Conservation (phyloP, 2,113 vertebrate genomes). For the Centropristis striata region DNA sequence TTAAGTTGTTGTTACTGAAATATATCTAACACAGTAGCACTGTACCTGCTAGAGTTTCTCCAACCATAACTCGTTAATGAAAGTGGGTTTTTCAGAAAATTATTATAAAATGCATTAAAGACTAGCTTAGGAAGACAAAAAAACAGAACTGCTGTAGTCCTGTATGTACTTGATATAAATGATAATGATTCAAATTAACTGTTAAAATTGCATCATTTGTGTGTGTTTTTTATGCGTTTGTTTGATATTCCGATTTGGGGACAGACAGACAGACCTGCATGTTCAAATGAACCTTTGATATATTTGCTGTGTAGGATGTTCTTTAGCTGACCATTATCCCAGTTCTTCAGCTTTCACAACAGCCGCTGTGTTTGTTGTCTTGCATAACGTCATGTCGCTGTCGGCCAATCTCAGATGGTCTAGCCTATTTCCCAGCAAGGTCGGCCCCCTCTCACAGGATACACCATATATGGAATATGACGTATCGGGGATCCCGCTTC, state of each 20-base stretch:
- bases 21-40: background rate
- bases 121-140: background rate
- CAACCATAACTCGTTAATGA: background rate
- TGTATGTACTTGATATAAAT: background rate
- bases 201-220: background rate
- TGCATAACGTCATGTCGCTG: constrained; percentile 75
- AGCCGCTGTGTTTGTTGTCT: constrained; percentile 75
- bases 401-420: constrained; percentile 58
- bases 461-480: constrained; percentile 87
- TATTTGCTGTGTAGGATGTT: constrained; percentile 26
- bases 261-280: constrained; percentile 10
- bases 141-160: background rate
- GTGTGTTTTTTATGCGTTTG: background rate
- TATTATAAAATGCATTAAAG: constrained; percentile 2
- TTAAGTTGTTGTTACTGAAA: background rate
- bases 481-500: constrained; percentile 85
- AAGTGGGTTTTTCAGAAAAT: too few species aligned
- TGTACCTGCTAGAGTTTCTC: background rate
- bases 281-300: constrained; percentile 34
- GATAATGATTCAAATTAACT: background rate
- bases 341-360: constrained; percentile 67
- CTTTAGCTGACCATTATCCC: constrained; percentile 52
- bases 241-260: background rate
- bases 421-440: constrained; percentile 80
- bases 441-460: constrained; percentile 85